Percentiles rank a stretch among this genome's conserved stretches.
Conservation (phyloP, 1,140 invertebrate species). For the Asbolus verrucosus region DNA sequence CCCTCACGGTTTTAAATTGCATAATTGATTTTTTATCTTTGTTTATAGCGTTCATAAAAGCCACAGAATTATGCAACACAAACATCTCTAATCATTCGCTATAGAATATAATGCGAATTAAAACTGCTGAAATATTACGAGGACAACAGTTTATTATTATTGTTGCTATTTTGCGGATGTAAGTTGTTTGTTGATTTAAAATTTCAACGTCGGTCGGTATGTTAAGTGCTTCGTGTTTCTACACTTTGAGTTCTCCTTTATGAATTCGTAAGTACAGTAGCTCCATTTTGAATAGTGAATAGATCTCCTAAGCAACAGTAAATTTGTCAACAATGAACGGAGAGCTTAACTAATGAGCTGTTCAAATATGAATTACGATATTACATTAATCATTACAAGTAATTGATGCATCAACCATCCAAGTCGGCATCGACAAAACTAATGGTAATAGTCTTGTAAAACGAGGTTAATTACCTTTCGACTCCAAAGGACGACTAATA, state of each 20-base stretch:
- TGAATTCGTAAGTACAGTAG: too few relatives aligned
- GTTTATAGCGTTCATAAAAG: neutral
- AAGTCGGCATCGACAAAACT: neutral
- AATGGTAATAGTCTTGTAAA: neutral
- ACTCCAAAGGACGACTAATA: too few relatives aligned
- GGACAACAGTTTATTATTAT: too few relatives aligned
- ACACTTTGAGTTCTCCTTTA: neutral
- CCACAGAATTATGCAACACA: slow-evolving; percentile 13
- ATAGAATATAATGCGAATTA: too few relatives aligned
- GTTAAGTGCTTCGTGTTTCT: too few relatives aligned
- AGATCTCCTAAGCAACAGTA: too few relatives aligned
- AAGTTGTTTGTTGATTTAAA: too few relatives aligned
- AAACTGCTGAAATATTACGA: too few relatives aligned
- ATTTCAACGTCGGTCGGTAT: too few relatives aligned
- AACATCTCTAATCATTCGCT: neutral
- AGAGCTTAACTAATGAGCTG: neutral
- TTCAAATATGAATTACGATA: slow-evolving; percentile 12
- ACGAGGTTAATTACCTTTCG: neutral
- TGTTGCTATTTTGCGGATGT: too few relatives aligned
- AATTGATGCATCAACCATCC: slow-evolving; percentile 4
- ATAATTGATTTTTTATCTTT: slow-evolving; percentile 36
- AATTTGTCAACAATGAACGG: slow-evolving; percentile 13
- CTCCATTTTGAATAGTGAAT: too few relatives aligned
- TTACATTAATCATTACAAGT: slow-evolving; percentile 4
- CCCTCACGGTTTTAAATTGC: slow-evolving; percentile 17